A percentile compares a stretch with the other conserved stretches of the same genome.
Evolutionary conservation across 2,888 invertebrate species (phyloP).

Genomic region (Dryobotodes eremita): DNA sequence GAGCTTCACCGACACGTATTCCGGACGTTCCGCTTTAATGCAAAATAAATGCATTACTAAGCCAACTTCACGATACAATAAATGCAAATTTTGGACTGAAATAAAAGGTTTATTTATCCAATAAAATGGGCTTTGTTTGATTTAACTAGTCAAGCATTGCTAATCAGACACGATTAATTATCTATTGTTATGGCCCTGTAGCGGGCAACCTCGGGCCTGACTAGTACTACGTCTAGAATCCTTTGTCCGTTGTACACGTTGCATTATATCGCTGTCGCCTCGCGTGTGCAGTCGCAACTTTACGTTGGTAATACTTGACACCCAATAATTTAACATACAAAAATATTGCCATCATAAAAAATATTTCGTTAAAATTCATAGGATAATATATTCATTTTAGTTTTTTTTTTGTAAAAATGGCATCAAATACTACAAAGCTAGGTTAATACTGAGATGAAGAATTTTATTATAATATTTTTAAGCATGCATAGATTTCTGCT

Average conservation of each 20-base stretch:
- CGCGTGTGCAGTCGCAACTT: conserved; percentile 56
- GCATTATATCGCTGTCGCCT: conserved; percentile 41
- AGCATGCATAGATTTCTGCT: conserved; percentile 61
- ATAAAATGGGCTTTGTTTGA: conserved; percentile 9
- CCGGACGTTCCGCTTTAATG: conserved; percentile 47
- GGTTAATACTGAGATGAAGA: conserved; percentile 86
- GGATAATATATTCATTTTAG: conserved; percentile 67
- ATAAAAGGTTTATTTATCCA: conserved; percentile 35
- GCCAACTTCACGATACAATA: conserved; percentile 52
- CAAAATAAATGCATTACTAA: conserved; percentile 57
- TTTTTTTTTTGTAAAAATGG: conserved; percentile 81
- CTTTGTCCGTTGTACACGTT: conserved; percentile 31
- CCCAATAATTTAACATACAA: conserved; percentile 74
- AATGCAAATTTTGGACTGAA: conserved; percentile 44
- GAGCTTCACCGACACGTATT: conserved; percentile 57
- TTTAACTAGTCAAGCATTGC: not conserved
- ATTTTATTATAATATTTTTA: conserved; percentile 65
- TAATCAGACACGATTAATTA: too few species aligned
- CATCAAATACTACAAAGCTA: conserved; percentile 85
- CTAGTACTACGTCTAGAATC: conserved; percentile 17
- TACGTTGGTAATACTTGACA: conserved; percentile 69
- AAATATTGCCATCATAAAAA: conserved; percentile 73
- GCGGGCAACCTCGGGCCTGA: too few species aligned
- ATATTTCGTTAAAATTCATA: conserved; percentile 67
- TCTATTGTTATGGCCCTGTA: too few species aligned